Evolutionary conservation across 2,797 vertebrate genomes (phyloP).

Genomic region (Taenioides sp.): DNA sequence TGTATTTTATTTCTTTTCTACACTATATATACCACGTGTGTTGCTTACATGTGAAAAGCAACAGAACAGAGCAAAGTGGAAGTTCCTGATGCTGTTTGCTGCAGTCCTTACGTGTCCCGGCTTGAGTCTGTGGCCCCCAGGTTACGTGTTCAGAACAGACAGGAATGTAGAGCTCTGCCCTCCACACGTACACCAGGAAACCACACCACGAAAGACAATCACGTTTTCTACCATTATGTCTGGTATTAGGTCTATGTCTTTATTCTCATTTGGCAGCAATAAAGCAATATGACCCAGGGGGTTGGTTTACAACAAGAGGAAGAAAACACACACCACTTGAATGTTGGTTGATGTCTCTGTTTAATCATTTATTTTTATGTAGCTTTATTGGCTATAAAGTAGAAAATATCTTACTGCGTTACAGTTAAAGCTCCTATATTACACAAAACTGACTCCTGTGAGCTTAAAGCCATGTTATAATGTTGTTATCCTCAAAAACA

Average conservation of each 20-base stretch:
- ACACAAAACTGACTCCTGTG: no score
- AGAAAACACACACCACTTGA: neutral
- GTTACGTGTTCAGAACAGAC: constrained; percentile 33
- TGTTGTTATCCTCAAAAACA: no score
- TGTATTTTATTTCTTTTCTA: no score
- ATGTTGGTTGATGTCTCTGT: no score
- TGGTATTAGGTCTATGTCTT: neutral
- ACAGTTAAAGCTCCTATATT: no score
- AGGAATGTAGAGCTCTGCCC: constrained; percentile 57
- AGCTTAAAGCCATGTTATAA: no score
- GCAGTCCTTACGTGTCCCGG: constrained; percentile 45
- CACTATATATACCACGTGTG: neutral
- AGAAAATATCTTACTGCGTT: no score
- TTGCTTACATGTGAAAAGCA: neutral
- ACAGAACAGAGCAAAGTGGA: constrained; percentile 16
- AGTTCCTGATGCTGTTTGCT: constrained; percentile 14
- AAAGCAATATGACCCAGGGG: neutral
- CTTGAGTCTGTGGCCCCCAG: constrained; percentile 51
- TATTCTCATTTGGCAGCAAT: neutral
- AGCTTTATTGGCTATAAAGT: no score
- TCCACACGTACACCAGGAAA: constrained; percentile 1
- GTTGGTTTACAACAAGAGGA: neutral
- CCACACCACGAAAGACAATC: neutral
- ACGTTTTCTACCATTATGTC: constrained; percentile 1
- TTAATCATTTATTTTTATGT: no score